Percentiles rank a stretch among this genome's conserved stretches.
phyloP scores from a whole-genome alignment of 2,797 vertebrate species.

The Euphonia xanthogaster region DNA sequence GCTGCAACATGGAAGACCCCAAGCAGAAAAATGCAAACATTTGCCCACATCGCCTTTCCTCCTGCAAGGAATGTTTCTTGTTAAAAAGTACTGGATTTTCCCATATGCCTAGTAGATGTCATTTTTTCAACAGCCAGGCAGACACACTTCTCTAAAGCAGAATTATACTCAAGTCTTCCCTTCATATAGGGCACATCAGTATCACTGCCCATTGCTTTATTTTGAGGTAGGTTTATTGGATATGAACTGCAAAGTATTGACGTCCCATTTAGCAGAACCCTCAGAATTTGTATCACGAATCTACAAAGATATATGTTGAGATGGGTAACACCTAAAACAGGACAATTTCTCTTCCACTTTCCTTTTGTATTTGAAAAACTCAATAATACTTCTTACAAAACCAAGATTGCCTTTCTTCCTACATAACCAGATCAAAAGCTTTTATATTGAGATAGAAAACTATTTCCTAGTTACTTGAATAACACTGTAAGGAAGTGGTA shows the following conservation, averaged over 20 bases:
- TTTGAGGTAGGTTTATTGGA: neutral
- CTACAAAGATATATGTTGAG: neutral
- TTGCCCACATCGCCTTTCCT: neutral
- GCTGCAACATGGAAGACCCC: neutral
- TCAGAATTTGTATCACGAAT: neutral
- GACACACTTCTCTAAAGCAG: neutral
- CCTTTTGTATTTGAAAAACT: conserved; percentile 22
- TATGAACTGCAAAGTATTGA: conserved; percentile 3
- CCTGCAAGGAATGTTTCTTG: neutral
- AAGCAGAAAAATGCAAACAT: neutral
- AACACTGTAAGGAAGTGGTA: neutral
- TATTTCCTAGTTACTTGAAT: conserved; percentile 17
- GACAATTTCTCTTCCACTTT: conserved; percentile 9
- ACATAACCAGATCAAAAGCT: conserved; percentile 38
- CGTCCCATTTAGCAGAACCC: neutral
- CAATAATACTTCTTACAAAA: conserved; percentile 3
- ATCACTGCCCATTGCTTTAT: neutral
- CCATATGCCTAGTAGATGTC: rapidly evolving
- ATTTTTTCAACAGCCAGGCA: neutral
- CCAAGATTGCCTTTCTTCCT: neutral
- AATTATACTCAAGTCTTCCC: neutral
- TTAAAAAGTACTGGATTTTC: neutral
- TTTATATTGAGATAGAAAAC: conserved; percentile 20
- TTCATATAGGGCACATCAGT: neutral
- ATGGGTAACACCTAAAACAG: neutral